Conservation (phyloP, 2,888 invertebrate species). For the Pristionchus mayeri region DNA sequence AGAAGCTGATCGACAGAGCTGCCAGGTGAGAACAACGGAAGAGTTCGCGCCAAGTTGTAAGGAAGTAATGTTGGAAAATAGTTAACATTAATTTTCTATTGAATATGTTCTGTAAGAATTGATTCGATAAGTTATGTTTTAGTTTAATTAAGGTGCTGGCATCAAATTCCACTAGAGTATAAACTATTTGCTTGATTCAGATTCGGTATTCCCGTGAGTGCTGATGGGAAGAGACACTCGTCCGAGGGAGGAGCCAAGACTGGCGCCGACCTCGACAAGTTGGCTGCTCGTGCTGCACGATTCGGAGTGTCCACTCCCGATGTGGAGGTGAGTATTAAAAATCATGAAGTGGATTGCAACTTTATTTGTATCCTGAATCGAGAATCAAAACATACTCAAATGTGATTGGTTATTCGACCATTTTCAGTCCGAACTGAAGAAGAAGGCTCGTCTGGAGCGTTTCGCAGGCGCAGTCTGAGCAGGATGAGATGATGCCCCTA, state of each 20-base stretch:
- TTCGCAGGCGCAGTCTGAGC: conserved; percentile 49
- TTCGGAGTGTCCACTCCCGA: conserved; percentile 41
- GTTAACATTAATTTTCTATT: too few relatives aligned
- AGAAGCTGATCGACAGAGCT: conserved; percentile 46
- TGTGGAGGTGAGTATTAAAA: too few relatives aligned
- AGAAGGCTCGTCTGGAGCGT: conserved; percentile 55
- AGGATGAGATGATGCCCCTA: not conserved
- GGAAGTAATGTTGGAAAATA: too few relatives aligned
- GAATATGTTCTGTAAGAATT: too few relatives aligned
- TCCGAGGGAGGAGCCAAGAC: not conserved
- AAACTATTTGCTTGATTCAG: not conserved
- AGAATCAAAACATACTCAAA: too few relatives aligned
- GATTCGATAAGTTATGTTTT: too few relatives aligned
- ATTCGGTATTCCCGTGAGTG: conserved; percentile 51
- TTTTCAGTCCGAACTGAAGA: conserved; percentile 54
- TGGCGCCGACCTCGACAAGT: conserved; percentile 43
- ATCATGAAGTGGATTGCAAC: too few relatives aligned
- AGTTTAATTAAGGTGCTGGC: not conserved
- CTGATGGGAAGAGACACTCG: conserved; percentile 46
- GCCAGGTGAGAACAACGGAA: conserved; percentile 46
- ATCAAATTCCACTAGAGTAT: not conserved
- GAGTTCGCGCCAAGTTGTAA: too few relatives aligned
- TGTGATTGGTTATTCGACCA: not conserved
- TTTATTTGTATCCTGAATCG: too few relatives aligned
- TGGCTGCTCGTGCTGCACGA: conserved; percentile 49